Evolutionary conservation across 2,888 invertebrate genomes (phyloP), one percentile per base, ranked within the genome.

Genomic region (Mythimna albipuncta): DNA sequence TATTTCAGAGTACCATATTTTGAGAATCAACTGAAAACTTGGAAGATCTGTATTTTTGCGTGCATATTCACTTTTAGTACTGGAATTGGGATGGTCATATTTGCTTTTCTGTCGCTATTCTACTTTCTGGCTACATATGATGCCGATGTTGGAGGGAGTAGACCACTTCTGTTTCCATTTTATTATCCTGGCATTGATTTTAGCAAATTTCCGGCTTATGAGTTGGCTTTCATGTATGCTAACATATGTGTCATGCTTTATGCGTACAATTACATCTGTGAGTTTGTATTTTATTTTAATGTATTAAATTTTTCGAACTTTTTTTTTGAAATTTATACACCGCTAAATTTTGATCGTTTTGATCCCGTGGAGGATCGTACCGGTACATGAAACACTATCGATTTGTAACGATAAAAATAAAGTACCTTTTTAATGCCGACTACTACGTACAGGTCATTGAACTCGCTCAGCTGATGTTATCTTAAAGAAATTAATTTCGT

Each of bases 121-220:
- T 90, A 85, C 63, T 89, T 85, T 72, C 41, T 89, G 16, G 52
- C 73, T 0, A 89, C 86, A 1, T 84, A 88, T 38, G 76, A 86
- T 1, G 80, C 88, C 2, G 89, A 79, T 1, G 85, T 88, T 5
- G 84, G 82, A 44, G 81, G 73, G 2, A 72, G 78, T 21, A 88
- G 91, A 68, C 91, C 93, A 3, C 73, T 94, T 38, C 75, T 92
- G 2, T 92, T 92, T 58, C 93, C 93, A 2, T 89, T 92, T 71
- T 93, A 91, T 91, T 58, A 88, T 7, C 87, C 85, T 11, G 81
- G 84, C 5, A 64, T 89, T 2, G 90, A 94, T 75, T 90, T 93
- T 64, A 81, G 81, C 0, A 65, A 82, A 50, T 82, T 91, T 7
- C 93, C 94, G 7, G 59, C 84, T 2, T 94, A 91, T 69, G 94